Conservation (phyloP, 1,140 invertebrate genomes). For the Rhynchophorus ferrugineus region DNA sequence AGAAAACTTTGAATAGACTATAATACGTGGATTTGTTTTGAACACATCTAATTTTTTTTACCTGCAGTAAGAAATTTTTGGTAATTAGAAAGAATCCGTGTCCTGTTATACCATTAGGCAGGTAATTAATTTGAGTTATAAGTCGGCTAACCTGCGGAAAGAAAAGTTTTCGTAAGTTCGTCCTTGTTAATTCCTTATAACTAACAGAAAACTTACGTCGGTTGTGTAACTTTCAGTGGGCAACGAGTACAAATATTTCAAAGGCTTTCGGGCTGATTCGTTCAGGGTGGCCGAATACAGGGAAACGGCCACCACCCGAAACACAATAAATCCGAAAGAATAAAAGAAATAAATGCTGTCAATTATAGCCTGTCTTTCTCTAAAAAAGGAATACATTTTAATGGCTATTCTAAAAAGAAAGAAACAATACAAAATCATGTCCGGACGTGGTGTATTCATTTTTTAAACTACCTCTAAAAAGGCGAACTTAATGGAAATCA, state of each 20-base stretch:
- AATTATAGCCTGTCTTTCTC: slow-evolving; percentile 25
- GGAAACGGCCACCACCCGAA: slow-evolving; percentile 50
- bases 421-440: slow-evolving; percentile 4
- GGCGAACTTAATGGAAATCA: neutral
- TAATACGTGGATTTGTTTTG: too few relatives aligned
- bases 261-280: slow-evolving; percentile 51
- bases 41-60: too few relatives aligned
- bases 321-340: slow-evolving; percentile 52
- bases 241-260: slow-evolving; percentile 49
- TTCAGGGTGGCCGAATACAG: slow-evolving; percentile 53
- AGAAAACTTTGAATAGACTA: too few relatives aligned
- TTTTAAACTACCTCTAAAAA: neutral
- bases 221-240: slow-evolving; percentile 47
- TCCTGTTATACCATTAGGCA: slow-evolving; percentile 53
- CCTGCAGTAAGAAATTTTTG: slow-evolving; percentile 55
- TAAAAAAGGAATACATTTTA: slow-evolving; percentile 17
- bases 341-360: slow-evolving; percentile 51
- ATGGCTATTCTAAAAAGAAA: slow-evolving; percentile 1
- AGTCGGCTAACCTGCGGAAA: slow-evolving; percentile 27
- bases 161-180: neutral
- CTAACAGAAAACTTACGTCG: slow-evolving; percentile 41
- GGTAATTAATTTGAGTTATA: slow-evolving; percentile 45
- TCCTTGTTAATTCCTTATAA: neutral
- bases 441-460: neutral
- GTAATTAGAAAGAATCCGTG: slow-evolving; percentile 58